Evolutionary conservation across 2,888 invertebrate genomes (phyloP).

Genomic region (Troilus luridus): DNA sequence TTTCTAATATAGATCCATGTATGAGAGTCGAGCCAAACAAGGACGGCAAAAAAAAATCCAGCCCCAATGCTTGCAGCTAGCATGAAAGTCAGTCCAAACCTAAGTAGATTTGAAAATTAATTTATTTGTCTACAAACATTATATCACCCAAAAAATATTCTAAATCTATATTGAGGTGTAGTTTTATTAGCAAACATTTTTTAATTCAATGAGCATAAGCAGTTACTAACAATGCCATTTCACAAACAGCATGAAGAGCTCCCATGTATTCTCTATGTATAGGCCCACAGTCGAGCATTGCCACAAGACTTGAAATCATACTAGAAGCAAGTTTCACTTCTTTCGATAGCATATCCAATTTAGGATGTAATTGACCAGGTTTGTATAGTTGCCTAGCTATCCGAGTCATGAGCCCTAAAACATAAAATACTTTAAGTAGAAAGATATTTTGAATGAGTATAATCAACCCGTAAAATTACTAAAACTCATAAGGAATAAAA

Average conservation of each 20-base stretch:
- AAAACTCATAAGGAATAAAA: not conserved
- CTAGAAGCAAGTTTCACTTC: conserved; percentile 80
- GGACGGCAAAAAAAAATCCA: conserved; percentile 90
- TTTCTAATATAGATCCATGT: conserved; percentile 97
- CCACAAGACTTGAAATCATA: conserved; percentile 72
- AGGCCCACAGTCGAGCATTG: conserved; percentile 86
- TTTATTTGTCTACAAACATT: not conserved
- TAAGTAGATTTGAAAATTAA: conserved; percentile 64
- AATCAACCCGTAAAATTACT: too few species aligned
- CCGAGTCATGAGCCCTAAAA: conserved; percentile 68
- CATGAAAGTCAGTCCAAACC: conserved; percentile 85
- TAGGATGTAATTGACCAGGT: conserved; percentile 68
- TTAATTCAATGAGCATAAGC: not conserved
- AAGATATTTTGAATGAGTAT: not conserved
- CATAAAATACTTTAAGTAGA: not conserved
- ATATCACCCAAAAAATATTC: too few species aligned
- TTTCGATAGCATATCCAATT: conserved; percentile 80
- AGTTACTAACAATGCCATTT: conserved; percentile 78
- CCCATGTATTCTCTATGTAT: conserved; percentile 87
- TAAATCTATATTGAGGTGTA: too few species aligned
- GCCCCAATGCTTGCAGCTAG: conserved; percentile 88
- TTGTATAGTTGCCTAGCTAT: conserved; percentile 73
- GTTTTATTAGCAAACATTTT: not conserved
- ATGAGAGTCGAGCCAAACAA: conserved; percentile 95
- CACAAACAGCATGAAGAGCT: conserved; percentile 86